Base-by-base conservation (phyloP, 2,797 vertebrate genomes). In the Oreortyx pictus region DNA sequence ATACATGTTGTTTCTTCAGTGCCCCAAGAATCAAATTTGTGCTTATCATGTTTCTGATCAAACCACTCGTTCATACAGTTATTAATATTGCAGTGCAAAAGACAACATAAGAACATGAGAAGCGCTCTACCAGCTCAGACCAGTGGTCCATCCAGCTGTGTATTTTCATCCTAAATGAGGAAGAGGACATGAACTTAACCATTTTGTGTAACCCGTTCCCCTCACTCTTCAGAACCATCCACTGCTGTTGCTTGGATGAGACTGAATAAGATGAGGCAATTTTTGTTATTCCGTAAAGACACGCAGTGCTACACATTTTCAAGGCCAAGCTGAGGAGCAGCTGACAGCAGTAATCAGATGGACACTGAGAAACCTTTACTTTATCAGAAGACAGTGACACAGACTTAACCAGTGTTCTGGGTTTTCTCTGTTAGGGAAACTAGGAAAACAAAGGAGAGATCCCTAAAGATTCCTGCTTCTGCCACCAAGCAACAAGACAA, bases 101-200 rank as follows among this genome's bases (percentile, higher is more conserved):
- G 77, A 50, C 15, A 78, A 83, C 22, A 44, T 3, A 52, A 1
- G 1, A 74, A 57, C 33, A 64, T 5, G 60, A 57, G 47, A 80
- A 82, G 35, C 67, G 23, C 14, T 81, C 65, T 33, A 23, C 2
- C 12, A 3, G 4, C 4, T 61, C 9, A 0, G 33, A 52, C 9
- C 67, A 62, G 35, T 0, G 0, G 15, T 66, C 49, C 8, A 47
- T 43, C 47, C n/a, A 70, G 25, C 70, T 39, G 52, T 73, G 0
- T 25, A 66, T 33, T 92, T 73, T 41, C 39, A 18, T 6, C 82
- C 25, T 35, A 79, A 73, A 17, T 16, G 0, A 49, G 18, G 18
- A 16, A 86, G 7, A 66, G 9, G 4, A 70, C 9, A 11, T 17
- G 16, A 95, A 39, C 35, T 29, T 31, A 46, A 70, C 35, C 3